These are phyloP conservation scores for Ostrea edulis DNA, from an alignment of 1,140 invertebrate species.

Conservation along the genomic window DNA sequence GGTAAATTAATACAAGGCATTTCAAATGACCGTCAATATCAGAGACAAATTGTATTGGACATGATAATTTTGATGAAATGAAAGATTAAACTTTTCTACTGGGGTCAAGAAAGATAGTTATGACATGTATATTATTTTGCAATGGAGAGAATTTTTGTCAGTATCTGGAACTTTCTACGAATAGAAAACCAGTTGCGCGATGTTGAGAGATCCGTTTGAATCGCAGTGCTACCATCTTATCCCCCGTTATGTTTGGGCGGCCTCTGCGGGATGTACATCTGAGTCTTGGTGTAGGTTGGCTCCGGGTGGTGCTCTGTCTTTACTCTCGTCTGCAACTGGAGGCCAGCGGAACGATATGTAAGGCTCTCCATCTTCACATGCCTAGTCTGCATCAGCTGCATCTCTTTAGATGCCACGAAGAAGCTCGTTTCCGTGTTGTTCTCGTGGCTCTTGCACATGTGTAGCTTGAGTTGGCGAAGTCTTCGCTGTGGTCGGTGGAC, in stretches of 20 bases:
- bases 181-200: too few species aligned
- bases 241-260: constrained; percentile 51
- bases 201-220: too few species aligned
- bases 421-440: background rate
- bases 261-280: constrained; percentile 49
- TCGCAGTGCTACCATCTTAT: background rate
- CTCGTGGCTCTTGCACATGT: background rate
- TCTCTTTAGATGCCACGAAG: constrained; percentile 52
- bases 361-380: background rate
- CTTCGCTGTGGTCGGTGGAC: constrained; percentile 36
- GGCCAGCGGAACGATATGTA: background rate
- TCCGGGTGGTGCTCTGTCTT: background rate
- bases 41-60: too few species aligned
- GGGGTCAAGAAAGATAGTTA: too few species aligned
- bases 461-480: constrained; percentile 42
- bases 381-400: constrained; percentile 42
- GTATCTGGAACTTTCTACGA: too few species aligned
- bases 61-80: too few species aligned
- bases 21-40: too few species aligned
- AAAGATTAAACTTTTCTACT: too few species aligned
- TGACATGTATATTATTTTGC: too few species aligned
- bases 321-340: background rate
- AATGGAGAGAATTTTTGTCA: too few species aligned
- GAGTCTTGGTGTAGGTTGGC: constrained; percentile 27
- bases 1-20: too few species aligned